Evolutionary conservation across 2,113 vertebrate species (phyloP), one percentile per base, ranked within the genome.

Genomic region (Eira barbara): DNA sequence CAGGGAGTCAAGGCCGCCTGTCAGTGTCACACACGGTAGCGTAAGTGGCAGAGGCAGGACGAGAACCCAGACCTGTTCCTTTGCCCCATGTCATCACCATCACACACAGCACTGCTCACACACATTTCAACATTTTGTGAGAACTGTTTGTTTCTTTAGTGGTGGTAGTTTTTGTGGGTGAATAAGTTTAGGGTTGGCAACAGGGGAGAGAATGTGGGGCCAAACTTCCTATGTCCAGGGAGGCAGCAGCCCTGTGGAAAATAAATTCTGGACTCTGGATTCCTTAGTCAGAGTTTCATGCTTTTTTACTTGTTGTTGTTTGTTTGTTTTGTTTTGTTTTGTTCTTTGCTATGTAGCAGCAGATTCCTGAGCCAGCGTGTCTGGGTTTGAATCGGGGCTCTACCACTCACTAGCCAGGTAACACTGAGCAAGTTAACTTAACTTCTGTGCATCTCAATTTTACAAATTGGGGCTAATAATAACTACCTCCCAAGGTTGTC

Each of bases 281-380:
- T 81, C 57, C 71, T 59, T 27, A 25, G 49, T n/a, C 76, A 23
- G 67, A 55, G 20, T 17, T 25, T 18, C 45, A 36, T 63, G 31
- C 25, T 14, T 2, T 0, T 11, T 61, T 8, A 5, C 1, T 0
- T 8, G 52, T 55, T 55, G 52, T 52, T 52, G 49, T 49, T 14
- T 13, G 1, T 0, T 11, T 13, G 1, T 0, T 11, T 83, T 11
- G 4, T 1, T 0, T 11, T 49, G 14, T 13, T 3, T 0, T 11
- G 52, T 0, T 11, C 83, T 80, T 42, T 52, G 4, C 63, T 45
- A 0, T 1, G 18, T 4, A 73, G 25, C 73, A 4, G 34, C 39
- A 55, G 17, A 49, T 42, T 7, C 88, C 27, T 10, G 52, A 27
- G 52, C 36, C 42, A 12, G 29, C 17, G 36, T 4, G 20, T 23